These are phyloP conservation scores for Betta splendens DNA, from an alignment of 2,797 vertebrate genomes.

Conservation along the genomic window DNA sequence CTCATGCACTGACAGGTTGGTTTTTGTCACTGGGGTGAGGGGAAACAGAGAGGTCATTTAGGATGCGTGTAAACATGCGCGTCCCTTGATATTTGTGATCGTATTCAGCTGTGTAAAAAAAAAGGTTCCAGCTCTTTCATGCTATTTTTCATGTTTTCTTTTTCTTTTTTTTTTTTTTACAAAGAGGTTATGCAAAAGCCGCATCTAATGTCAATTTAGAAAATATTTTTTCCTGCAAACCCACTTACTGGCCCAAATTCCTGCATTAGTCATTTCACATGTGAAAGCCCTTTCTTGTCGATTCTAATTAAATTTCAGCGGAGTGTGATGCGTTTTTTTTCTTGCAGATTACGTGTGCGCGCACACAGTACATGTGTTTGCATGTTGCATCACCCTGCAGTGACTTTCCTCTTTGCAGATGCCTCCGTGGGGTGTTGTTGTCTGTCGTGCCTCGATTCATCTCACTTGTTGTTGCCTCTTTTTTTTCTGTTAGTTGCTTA, in stretches of 20 bases:
- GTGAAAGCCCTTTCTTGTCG: slow-evolving; percentile 20
- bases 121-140: no score
- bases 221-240: slow-evolving; percentile 24
- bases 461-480: slow-evolving; percentile 32
- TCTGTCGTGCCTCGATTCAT: slow-evolving; percentile 42
- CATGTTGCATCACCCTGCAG: slow-evolving; percentile 26
- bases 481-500: slow-evolving; percentile 35
- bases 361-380: slow-evolving; percentile 1
- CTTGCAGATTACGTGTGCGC: not conserved
- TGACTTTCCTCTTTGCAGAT: slow-evolving; percentile 8
- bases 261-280: slow-evolving; percentile 32
- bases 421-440: slow-evolving; percentile 28
- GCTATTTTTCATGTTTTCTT: slow-evolving; percentile 16
- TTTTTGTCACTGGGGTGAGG: slow-evolving; percentile 88
- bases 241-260: slow-evolving; percentile 13
- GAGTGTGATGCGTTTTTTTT: slow-evolving; percentile 12
- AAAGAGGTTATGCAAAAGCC: slow-evolving; percentile 19
- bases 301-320: slow-evolving; percentile 38
- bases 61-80: no score
- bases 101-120: no score
- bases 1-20: slow-evolving; percentile 93
- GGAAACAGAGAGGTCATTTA: slow-evolving; percentile 40
- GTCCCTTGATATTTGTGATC: no score
- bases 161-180: slow-evolving; percentile 22
- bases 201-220: slow-evolving; percentile 1